Evolutionary conservation across 2,888 invertebrate genomes (phyloP).

Genomic region (Phyllotreta cruciferae): DNA sequence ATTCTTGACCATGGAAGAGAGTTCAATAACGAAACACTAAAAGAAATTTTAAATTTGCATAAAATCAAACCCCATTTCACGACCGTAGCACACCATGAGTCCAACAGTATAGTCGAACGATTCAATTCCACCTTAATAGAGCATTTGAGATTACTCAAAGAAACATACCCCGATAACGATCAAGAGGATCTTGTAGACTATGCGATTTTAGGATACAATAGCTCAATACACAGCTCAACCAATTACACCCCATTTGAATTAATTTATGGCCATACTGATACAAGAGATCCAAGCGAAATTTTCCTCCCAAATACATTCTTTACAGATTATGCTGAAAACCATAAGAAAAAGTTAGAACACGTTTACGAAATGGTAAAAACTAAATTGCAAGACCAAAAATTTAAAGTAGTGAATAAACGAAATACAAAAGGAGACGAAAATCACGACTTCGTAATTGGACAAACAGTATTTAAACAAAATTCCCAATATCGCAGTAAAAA

Average conservation of each 20-base stretch:
- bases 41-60: slow-evolving; percentile 26
- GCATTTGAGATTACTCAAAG: slow-evolving; percentile 11
- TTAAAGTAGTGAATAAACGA: neutral
- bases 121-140: slow-evolving; percentile 17
- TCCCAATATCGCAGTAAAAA: slow-evolving; percentile 25
- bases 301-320: slow-evolving; percentile 26
- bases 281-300: slow-evolving; percentile 26
- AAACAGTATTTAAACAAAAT: slow-evolving; percentile 27
- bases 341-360: slow-evolving; percentile 27
- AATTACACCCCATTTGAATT: slow-evolving; percentile 10
- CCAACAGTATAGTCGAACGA: slow-evolving; percentile 26
- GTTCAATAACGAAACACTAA: slow-evolving; percentile 18
- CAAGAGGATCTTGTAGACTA: slow-evolving; percentile 9
- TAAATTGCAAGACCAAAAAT: slow-evolving; percentile 13
- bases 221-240: slow-evolving; percentile 20
- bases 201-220: slow-evolving; percentile 19
- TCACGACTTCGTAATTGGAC: slow-evolving; percentile 15
- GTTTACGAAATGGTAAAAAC: slow-evolving; percentile 15
- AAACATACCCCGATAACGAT: slow-evolving; percentile 5
- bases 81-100: slow-evolving; percentile 27
- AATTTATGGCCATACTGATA: slow-evolving; percentile 24
- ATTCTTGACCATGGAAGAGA: slow-evolving; percentile 23
- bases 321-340: slow-evolving; percentile 30
- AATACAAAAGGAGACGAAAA: slow-evolving; percentile 13
- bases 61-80: slow-evolving; percentile 33